Base-by-base conservation (phyloP, 64 coral and sea anemone species). In the Porites lutea region DNA sequence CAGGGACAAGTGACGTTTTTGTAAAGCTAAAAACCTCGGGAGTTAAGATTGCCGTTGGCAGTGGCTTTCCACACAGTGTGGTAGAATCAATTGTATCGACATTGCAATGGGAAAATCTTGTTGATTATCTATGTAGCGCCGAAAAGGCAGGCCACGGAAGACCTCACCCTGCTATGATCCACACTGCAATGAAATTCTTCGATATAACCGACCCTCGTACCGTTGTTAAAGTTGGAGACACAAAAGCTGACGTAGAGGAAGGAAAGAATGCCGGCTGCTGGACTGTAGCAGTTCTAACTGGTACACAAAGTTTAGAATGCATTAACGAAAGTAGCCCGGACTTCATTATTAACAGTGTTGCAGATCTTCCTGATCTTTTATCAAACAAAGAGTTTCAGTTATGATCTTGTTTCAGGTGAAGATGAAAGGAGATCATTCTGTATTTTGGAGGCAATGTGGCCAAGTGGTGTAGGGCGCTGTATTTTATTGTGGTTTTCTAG, bases 121-220 rank as follows among this genome's bases (percentile, higher is more conserved):
- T 99, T 12, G 94, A 99, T 77, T 99, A 84, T 74, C 82, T 94
- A 27, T 94, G 71, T 13, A 99, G 97, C 59, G 92, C 94, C 5
- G 97, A 99, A 86, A 96, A 94, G 46, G 97, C 78, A 65, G 94
- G 97, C 3, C 77, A 94, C 72, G 94, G 97, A 64, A 88, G 97
- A 21, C 97, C 97, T 19, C 91, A 99, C 86, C 97, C 97, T 50
- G 94, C 88, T 37, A 93, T 99, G 91, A 99, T 99, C 61, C 91
- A 94, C 49, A 78, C 94, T 50, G 97, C 97, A 19, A 96, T 99
- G 92, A 96, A 89, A 21, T 82, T 37, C 12, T 96, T 83, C 58
- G 58, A 76, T 23, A 57, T 96, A 62, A 75, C 45, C 20, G 85
- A 99, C 67, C 89, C 76, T 8, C 52, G 86, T 3, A 59, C 71